Conservation (phyloP, 2,888 invertebrate genomes). For the Tromatobia lineatoria region DNA sequence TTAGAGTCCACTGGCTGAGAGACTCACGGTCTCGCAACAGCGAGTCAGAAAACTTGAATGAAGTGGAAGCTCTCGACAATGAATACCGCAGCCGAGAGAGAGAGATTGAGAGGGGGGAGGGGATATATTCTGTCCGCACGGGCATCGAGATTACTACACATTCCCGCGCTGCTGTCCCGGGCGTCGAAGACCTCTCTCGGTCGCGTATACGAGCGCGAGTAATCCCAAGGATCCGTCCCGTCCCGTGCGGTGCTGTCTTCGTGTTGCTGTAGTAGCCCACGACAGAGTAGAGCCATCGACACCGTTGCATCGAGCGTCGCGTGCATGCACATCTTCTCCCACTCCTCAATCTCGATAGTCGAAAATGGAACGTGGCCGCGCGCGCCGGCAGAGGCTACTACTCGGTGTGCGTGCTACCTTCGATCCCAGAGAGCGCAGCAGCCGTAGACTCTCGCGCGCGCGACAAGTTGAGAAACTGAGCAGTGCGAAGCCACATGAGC, state of each 20-base stretch:
- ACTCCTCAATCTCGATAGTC: slow-evolving; percentile 62
- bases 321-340: slow-evolving; percentile 52
- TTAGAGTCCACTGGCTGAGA: slow-evolving; percentile 14
- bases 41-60: slow-evolving; percentile 65
- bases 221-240: slow-evolving; percentile 43
- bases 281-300: slow-evolving; percentile 64
- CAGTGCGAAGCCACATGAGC: slow-evolving; percentile 53
- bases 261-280: background rate
- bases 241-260: background rate
- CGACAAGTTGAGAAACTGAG: slow-evolving; percentile 36
- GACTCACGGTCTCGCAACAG: slow-evolving; percentile 36
- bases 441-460: slow-evolving; percentile 42
- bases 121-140: slow-evolving; percentile 21
- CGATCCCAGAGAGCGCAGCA: slow-evolving; percentile 55
- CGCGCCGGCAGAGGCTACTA: slow-evolving; percentile 11
- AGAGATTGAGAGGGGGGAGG: slow-evolving; percentile 42
- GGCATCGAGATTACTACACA: slow-evolving; percentile 44
- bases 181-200: slow-evolving; percentile 1
- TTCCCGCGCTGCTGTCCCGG: slow-evolving; percentile 13
- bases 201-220: slow-evolving; percentile 26
- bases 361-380: slow-evolving; percentile 64
- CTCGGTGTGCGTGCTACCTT: slow-evolving; percentile 32
- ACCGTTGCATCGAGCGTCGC: slow-evolving; percentile 49
- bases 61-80: slow-evolving; percentile 53
- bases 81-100: slow-evolving; percentile 5